Base-by-base conservation (phyloP, 2,113 vertebrate species). In the Gopherus evgoodei region DNA sequence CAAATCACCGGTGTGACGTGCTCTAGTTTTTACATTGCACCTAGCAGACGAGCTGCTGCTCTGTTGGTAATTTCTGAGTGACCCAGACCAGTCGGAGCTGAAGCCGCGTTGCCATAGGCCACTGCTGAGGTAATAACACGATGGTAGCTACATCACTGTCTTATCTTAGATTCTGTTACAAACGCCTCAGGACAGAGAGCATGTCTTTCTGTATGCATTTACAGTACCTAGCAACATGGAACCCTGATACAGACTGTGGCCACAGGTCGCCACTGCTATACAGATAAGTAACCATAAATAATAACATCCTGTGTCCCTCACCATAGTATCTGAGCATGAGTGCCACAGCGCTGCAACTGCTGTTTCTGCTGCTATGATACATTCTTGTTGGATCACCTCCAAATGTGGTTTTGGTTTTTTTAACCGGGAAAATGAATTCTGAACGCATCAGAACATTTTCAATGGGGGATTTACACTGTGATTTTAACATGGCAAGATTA, bases 321-420 rank as follows among this genome's bases (percentile, higher is more conserved):
- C 1, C 24, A 2, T 0, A 42, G 14, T 29, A 69, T 80, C 29
- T 31, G 3, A 87, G 44, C 53, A 89, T 54, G 7, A 92, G 69
- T 27, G 27, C 38, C 90, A 65, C 14, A 76, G 22, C 3, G 5
- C 72, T 44, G 21, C 72, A 76, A 22, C 42, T 76, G 38, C 21
- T 69, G 35, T 14, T 78, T 78, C 31, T 89, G n/a, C 3, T 75
- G 5, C 81, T 22, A 42, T 7, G 21, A 0, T 0, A 21, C 8
- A 52, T 75, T 62, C 83, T 25, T 25, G 25, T 12, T 19, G 38
- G 44, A 24, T 7, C 2, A n/a, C 1, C 11, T 22, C 29, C 38
- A 78, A 47, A 76, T 1, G 2, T 38, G 17, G 44, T 44, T 44
- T 38, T 69, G 44, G 11, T 49, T 49, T 54, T 21, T 54, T 54